These are phyloP conservation scores for Poeciliopsis turneri DNA, from an alignment of 2,797 vertebrate species.

Conservation along the genomic window DNA sequence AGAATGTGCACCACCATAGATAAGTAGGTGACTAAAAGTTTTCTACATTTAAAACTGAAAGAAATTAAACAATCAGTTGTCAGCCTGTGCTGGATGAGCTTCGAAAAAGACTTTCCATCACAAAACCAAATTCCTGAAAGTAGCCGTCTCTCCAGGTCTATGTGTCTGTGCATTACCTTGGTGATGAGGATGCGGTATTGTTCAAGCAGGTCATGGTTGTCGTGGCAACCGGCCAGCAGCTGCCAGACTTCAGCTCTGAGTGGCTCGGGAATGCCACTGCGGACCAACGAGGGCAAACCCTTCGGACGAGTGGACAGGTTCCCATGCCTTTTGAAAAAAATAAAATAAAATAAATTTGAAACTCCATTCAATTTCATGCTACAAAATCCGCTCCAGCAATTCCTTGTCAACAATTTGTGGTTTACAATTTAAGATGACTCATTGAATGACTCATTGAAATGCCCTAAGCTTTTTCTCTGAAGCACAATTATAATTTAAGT, in stretches of 20 bases:
- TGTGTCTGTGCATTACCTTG: slow-evolving; percentile 82
- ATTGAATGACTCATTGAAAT: neutral
- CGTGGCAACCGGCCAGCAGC: slow-evolving; percentile 93
- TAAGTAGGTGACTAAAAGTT: neutral
- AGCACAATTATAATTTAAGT: neutral
- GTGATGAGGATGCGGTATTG: slow-evolving; percentile 95
- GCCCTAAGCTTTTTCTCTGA: neutral
- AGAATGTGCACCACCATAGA: neutral
- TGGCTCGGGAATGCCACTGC: slow-evolving; percentile 92
- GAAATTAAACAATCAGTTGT: neutral
- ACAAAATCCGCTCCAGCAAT: neutral
- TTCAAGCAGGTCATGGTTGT: slow-evolving; percentile 92
- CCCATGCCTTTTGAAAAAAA: slow-evolving; percentile 83
- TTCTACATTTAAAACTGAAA: neutral
- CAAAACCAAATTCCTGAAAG: slow-evolving; percentile 7
- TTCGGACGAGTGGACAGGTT: slow-evolving; percentile 91
- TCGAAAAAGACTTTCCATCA: neutral
- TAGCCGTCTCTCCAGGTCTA: slow-evolving; percentile 6
- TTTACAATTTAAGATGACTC: neutral
- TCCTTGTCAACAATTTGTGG: neutral
- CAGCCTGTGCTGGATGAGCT: neutral
- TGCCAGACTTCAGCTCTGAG: slow-evolving; percentile 98
- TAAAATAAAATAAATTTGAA: neutral
- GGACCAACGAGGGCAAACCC: slow-evolving; percentile 89
- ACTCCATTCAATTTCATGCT: neutral